Conservation (phyloP, 2,797 vertebrate species). For the Sebastiscus tertius region DNA sequence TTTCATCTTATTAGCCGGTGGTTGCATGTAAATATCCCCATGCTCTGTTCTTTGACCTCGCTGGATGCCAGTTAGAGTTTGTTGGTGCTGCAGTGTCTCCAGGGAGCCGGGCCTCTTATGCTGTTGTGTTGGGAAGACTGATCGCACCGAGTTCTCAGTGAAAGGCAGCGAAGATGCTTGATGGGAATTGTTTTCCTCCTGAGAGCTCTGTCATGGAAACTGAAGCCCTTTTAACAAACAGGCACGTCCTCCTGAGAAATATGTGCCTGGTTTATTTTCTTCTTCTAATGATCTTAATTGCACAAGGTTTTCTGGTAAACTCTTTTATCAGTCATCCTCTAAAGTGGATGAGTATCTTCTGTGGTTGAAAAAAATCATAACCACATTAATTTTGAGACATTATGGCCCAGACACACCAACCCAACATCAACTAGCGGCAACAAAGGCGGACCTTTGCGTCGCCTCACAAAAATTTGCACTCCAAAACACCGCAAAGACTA, state of each 20-base stretch:
- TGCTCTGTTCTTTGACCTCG: slow-evolving; percentile 13
- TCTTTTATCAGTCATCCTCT: background rate
- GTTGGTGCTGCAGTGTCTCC: slow-evolving; percentile 29
- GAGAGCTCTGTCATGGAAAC: slow-evolving; percentile 70
- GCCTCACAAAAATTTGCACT: too few relatives aligned
- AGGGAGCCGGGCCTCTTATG: slow-evolving; percentile 45
- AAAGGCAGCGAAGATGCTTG: slow-evolving; percentile 12
- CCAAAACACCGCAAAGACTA: too few relatives aligned
- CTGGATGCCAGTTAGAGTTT: slow-evolving; percentile 1
- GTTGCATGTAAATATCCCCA: background rate
- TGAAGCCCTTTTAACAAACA: slow-evolving; percentile 39
- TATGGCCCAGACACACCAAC: background rate
- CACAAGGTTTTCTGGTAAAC: background rate
- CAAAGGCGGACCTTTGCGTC: too few relatives aligned
- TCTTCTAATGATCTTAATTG: background rate
- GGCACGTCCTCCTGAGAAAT: slow-evolving; percentile 9
- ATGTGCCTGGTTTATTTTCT: background rate
- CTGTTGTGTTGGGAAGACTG: slow-evolving; percentile 55
- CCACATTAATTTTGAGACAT: background rate
- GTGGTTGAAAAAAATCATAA: background rate
- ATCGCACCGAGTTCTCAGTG: slow-evolving; percentile 62
- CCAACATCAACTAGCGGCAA: too few relatives aligned
- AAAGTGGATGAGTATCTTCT: slow-evolving; percentile 4
- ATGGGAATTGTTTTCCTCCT: slow-evolving; percentile 55
- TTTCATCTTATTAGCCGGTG: background rate